Evolutionary conservation across 2,888 invertebrate genomes (phyloP).

Genomic region (Aspidiotus rigidus): DNA sequence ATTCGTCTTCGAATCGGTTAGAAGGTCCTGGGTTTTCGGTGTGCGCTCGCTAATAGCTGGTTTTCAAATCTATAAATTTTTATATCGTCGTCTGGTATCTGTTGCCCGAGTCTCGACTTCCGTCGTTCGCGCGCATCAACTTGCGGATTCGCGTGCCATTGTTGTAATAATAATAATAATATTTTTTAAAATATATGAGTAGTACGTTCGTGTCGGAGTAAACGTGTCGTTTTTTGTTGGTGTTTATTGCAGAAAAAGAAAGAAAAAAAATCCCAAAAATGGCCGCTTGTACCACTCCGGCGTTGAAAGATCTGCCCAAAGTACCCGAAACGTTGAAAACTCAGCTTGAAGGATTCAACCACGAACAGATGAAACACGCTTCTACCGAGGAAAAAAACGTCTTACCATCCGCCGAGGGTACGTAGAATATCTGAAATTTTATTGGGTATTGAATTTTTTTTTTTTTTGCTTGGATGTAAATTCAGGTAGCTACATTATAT

Average conservation of each 20-base stretch:
- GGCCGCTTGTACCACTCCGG: slow-evolving; percentile 13
- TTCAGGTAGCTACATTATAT: too few species aligned
- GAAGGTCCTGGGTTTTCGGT: too few species aligned
- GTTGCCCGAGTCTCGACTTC: too few species aligned
- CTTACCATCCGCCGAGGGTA: slow-evolving; percentile 89
- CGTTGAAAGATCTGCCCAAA: slow-evolving; percentile 83
- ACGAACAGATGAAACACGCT: slow-evolving; percentile 76
- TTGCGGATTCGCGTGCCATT: too few species aligned
- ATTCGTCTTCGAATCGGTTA: too few species aligned
- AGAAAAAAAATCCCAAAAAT: background rate
- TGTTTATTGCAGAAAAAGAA: background rate
- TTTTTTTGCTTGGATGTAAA: background rate
- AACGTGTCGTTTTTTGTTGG: background rate
- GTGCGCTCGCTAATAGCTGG: too few species aligned
- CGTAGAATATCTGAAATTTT: slow-evolving; percentile 34
- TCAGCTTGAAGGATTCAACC: slow-evolving; percentile 84
- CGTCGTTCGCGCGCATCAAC: too few species aligned
- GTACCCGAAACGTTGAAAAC: slow-evolving; percentile 80
- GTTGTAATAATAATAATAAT: too few species aligned
- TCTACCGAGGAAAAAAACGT: slow-evolving; percentile 85
- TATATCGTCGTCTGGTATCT: too few species aligned
- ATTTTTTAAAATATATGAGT: too few species aligned
- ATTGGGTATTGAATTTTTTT: slow-evolving; percentile 28
- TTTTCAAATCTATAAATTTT: too few species aligned
- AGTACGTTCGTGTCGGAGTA: background rate